Percentiles rank a stretch among this genome's conserved stretches.
These are phyloP conservation scores for Allobates femoralis DNA, from an alignment of 2,797 vertebrate genomes.

Conservation along the genomic window DNA sequence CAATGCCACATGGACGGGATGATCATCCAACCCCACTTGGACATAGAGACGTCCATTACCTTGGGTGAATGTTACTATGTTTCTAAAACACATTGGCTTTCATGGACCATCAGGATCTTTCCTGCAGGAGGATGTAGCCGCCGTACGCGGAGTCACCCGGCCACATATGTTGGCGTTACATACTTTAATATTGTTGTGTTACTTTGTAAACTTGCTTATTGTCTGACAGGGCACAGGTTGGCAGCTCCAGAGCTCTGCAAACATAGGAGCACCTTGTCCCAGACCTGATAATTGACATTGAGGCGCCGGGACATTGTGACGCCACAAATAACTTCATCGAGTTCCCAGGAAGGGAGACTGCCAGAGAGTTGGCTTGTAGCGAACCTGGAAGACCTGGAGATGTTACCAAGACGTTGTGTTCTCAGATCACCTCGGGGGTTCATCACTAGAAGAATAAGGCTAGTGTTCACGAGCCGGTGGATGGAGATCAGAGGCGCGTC, in stretches of 20 bases:
- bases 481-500: conserved; percentile 47
- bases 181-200: conserved; percentile 23
- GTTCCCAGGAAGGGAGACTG: conserved; percentile 37
- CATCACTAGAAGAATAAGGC: conserved; percentile 52
- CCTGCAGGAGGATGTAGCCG: neutral
- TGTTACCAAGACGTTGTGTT: conserved; percentile 57
- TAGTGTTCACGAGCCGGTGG: conserved; percentile 35
- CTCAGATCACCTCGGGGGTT: conserved; percentile 51
- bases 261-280: conserved; percentile 49
- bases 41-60: neutral
- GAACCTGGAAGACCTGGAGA: conserved; percentile 52
- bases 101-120: neutral
- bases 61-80: neutral
- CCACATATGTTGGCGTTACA: neutral
- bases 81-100: neutral
- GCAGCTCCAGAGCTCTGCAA: conserved; percentile 30
- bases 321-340: conserved; percentile 43
- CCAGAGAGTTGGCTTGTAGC: conserved; percentile 31
- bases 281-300: conserved; percentile 46
- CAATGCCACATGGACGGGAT: neutral
- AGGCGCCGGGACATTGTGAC: conserved; percentile 43
- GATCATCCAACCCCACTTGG: neutral
- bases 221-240: neutral
- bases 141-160: conserved; percentile 5
- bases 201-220: neutral